Evolutionary conservation across 2,888 invertebrate genomes (phyloP).

Genomic region (Acheta domesticus): DNA sequence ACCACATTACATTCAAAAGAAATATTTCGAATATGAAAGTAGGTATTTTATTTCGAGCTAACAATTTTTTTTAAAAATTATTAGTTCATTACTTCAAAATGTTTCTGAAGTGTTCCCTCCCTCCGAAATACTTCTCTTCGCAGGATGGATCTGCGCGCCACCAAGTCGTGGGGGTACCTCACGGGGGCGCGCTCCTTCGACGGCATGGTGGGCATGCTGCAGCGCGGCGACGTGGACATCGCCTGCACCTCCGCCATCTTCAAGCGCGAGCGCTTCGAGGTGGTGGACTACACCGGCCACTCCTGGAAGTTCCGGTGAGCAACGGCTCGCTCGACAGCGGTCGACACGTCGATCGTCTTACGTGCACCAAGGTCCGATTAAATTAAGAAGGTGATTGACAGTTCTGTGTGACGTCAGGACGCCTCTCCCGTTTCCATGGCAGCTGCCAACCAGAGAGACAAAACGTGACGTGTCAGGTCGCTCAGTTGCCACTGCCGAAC

Average conservation of each 20-base stretch:
- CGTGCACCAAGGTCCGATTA: too few species aligned
- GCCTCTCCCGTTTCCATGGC: too few species aligned
- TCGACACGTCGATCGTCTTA: not conserved
- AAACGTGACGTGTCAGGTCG: too few species aligned
- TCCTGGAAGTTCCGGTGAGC: constrained; percentile 21
- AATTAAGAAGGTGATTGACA: too few species aligned
- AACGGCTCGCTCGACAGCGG: not conserved
- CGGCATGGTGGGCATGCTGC: constrained; percentile 22
- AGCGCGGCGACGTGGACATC: constrained; percentile 3
- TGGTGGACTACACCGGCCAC: constrained; percentile 20
- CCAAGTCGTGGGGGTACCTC: constrained; percentile 20
- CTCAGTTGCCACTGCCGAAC: too few species aligned
- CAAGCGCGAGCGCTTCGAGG: not conserved
- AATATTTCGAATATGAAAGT: not conserved
- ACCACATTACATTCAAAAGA: not conserved
- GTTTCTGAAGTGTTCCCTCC: too few species aligned
- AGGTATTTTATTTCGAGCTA: not conserved
- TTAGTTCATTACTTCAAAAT: too few species aligned
- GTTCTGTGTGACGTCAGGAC: too few species aligned
- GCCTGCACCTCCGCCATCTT: constrained; percentile 2
- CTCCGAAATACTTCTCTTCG: not conserved
- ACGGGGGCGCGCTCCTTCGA: constrained; percentile 2
- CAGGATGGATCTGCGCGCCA: not conserved
- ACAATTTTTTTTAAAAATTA: too few species aligned
- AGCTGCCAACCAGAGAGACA: too few species aligned